Percentiles rank a stretch among this genome's conserved stretches.
phyloP scores from a whole-genome alignment of 2,797 vertebrate species.

The Tragelaphus oryx region DNA sequence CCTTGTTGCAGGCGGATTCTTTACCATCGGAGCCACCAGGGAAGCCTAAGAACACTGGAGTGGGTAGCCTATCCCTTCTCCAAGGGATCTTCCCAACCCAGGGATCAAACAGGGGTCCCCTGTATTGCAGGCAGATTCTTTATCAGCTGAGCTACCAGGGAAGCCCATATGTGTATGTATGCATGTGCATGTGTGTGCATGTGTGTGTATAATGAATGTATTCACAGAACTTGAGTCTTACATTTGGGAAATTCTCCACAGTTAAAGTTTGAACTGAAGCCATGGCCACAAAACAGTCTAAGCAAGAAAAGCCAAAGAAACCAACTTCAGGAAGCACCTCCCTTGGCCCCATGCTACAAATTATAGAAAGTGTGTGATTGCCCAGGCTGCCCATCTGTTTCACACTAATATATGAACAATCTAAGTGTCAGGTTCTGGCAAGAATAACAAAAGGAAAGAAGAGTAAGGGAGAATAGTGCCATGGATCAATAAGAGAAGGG shows the following conservation, averaged over 20 bases:
- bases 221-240: neutral
- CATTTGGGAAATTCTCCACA: neutral
- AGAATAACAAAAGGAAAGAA: neutral
- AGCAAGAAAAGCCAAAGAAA: conserved; percentile 25
- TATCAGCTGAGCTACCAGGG: neutral
- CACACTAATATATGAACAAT: neutral
- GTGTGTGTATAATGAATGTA: neutral
- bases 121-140: neutral
- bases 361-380: neutral
- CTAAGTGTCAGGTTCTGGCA: neutral
- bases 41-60: neutral
- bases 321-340: neutral
- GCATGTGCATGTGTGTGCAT: neutral
- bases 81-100: neutral
- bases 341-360: neutral
- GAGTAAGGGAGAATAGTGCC: neutral
- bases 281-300: neutral
- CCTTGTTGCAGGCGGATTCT: neutral
- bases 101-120: neutral
- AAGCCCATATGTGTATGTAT: neutral
- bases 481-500: neutral
- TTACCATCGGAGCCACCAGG: neutral
- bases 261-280: neutral
- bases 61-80: neutral
- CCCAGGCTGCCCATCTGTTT: neutral